These are phyloP conservation scores for Acrocephalus scirpaceus DNA, from an alignment of 2,797 vertebrate genomes.

Conservation along the genomic window DNA sequence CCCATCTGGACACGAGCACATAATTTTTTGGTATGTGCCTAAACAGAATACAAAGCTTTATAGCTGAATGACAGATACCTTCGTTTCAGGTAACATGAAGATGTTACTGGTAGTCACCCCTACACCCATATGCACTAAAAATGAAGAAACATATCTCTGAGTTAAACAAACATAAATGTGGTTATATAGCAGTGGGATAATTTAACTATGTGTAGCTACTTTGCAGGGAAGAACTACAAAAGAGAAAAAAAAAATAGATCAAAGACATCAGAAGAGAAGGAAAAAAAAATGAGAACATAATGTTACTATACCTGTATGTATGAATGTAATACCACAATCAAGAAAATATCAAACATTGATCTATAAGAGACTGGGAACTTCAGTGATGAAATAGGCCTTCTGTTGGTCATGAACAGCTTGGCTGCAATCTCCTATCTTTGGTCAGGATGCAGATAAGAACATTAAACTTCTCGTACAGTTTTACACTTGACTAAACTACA, in stretches of 20 bases:
- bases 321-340: neutral
- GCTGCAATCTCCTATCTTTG: neutral
- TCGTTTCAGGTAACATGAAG: neutral
- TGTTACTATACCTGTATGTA: neutral
- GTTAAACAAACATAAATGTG: neutral
- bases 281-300: neutral
- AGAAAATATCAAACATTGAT: neutral
- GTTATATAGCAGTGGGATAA: neutral
- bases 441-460: neutral
- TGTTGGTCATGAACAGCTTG: neutral
- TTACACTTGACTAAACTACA: neutral
- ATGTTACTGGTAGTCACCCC: neutral
- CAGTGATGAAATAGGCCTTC: neutral
- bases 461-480: neutral
- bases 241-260: accelerated
- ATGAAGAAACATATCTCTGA: neutral
- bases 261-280: neutral
- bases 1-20: neutral
- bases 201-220: neutral
- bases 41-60: neutral
- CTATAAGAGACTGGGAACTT: neutral
- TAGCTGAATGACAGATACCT: neutral
- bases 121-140: neutral
- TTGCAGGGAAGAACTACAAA: neutral
- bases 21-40: neutral